phyloP scores from a whole-genome alignment of 2,113 vertebrate genomes.

The Hystrix brachyura region DNA sequence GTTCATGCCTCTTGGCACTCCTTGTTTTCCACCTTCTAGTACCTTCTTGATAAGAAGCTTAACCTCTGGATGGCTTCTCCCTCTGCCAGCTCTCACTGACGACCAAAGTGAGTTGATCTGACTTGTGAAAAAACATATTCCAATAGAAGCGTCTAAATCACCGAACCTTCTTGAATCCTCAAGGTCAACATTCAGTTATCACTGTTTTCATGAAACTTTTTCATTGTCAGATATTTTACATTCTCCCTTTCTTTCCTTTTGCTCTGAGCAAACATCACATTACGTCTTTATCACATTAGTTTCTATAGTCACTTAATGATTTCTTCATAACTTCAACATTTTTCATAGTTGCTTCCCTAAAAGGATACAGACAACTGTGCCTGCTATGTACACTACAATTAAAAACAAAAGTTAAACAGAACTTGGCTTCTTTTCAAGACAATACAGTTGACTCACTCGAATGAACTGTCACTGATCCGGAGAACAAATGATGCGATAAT shows the following conservation, averaged over 20 bases:
- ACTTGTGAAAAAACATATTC: neutral
- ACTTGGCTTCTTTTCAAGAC: slow-evolving; percentile 37
- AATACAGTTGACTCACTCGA: neutral
- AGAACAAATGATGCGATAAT: neutral
- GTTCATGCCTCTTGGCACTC: neutral
- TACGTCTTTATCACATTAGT: neutral
- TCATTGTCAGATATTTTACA: slow-evolving; percentile 2
- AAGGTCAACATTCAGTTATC: neutral
- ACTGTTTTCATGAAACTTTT: neutral
- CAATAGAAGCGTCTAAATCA: no score
- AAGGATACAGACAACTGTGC: neutral
- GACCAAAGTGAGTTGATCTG: neutral
- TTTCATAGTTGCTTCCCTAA: slow-evolving; percentile 6
- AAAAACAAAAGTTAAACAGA: neutral
- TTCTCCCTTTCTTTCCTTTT: slow-evolving; percentile 37
- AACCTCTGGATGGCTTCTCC: neutral
- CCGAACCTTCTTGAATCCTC: neutral
- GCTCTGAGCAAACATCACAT: neutral
- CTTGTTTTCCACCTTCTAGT: neutral
- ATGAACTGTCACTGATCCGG: slow-evolving; percentile 3
- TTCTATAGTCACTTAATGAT: neutral
- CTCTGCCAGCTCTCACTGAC: neutral
- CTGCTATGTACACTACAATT: neutral
- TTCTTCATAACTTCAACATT: slow-evolving; percentile 24
- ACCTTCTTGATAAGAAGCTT: neutral